Evolutionary conservation across 2,113 vertebrate genomes (phyloP), one percentile per base, ranked within the genome.

Genomic region (Orthonyx spaldingii): DNA sequence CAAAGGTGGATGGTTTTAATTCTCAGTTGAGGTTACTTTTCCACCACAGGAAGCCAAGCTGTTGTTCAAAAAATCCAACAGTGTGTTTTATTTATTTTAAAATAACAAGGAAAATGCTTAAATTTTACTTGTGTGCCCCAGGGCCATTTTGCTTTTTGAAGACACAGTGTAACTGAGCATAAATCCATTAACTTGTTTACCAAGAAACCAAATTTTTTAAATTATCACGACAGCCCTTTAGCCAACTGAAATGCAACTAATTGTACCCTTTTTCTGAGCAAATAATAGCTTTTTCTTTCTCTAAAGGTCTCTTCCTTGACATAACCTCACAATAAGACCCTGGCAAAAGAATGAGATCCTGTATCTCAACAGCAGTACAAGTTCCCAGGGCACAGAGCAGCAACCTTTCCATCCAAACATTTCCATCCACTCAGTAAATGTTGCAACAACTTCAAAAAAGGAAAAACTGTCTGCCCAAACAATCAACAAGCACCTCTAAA

Each of bases 131-230:
- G 71, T 10, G 35, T 55, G 79, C 75, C 93, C 69, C 17, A 46
- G 46, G 50, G 94, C 84, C 94, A 94, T 86, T 86, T 82, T 94
- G 78, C 23, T 95, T 94, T 95, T 76, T 72, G 71, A 86, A 87
- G 87, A 70, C 0, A 1, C 52, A 53, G 39, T 44, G 84, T 78
- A 81, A 75, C 57, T 66, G 81, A 91, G 87, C 79, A 80, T 76
- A 91, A 89, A 90, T 61, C 70, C 87, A 92, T 85, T 84, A 89
- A 87, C 63, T 93, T 94, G 71, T 91, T 96, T 97, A 95, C 56
- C 75, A 95, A 76, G 74, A 93, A 84, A 83, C 30, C 26, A 61
- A 59, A 32, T 46, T 88, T 92, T 90, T 88, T 0, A 63, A 80
- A 76, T 84, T 69, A 85, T 93, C 94, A 96, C 81, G 75, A 89